Conservation (phyloP, 2,113 vertebrate genomes). For the Phaethon lepturus region DNA sequence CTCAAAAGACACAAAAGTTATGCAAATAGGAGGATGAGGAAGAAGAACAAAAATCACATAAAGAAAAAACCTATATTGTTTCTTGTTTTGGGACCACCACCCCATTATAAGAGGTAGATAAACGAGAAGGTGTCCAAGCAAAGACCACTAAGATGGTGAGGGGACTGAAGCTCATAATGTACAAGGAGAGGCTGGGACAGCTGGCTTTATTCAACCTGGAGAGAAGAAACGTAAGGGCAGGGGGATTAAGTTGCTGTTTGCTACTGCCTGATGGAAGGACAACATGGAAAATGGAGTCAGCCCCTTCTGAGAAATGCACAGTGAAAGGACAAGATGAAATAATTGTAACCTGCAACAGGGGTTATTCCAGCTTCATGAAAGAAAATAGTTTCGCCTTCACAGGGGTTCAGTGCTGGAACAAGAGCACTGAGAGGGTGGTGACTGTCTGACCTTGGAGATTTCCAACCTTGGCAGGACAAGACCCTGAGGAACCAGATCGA, state of each 20-base stretch:
- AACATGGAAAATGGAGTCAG: neutral
- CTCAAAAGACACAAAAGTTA: neutral
- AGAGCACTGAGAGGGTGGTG: neutral
- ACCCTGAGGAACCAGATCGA: neutral
- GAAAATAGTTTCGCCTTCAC: neutral
- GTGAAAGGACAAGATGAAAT: neutral
- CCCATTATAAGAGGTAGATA: neutral
- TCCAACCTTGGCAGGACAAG: neutral
- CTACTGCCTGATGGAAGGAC: neutral
- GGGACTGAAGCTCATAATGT: neutral
- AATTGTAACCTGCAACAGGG: rapidly evolving
- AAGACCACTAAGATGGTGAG: neutral
- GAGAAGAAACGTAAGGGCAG: neutral
- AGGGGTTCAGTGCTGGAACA: neutral
- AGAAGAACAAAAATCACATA: neutral
- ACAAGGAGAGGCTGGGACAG: too few relatives aligned
- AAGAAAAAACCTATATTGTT: neutral
- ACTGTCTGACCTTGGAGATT: neutral
- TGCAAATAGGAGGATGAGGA: neutral
- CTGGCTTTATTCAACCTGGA: neutral
- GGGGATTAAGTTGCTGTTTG: neutral
- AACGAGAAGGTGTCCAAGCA: neutral
- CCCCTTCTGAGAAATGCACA: neutral
- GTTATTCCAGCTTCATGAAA: neutral
- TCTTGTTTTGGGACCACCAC: neutral